Conservation (phyloP, 1,140 invertebrate genomes). For the Drosophila kikkawai region DNA sequence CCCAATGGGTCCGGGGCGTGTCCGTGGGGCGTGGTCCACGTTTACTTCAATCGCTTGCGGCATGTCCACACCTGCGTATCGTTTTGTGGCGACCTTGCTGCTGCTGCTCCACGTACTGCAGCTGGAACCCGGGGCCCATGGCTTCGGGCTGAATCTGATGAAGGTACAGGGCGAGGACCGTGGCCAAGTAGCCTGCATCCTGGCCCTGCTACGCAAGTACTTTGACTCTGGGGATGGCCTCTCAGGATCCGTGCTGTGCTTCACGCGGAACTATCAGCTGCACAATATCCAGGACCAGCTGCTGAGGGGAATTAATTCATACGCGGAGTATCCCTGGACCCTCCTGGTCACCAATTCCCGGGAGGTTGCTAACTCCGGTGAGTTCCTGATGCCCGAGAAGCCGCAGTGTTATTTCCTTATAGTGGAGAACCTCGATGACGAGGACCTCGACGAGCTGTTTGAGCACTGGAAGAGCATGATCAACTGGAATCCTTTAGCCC, state of each 20-base stretch:
- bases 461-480: slow-evolving; percentile 67
- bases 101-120: slow-evolving; percentile 27
- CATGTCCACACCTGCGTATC: slow-evolving; percentile 52
- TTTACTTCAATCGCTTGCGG: slow-evolving; percentile 50
- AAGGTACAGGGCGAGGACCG: slow-evolving; percentile 53
- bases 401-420: slow-evolving; percentile 78
- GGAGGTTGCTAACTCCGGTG: not conserved
- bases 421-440: slow-evolving; percentile 70
- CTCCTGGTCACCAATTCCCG: slow-evolving; percentile 47
- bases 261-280: slow-evolving; percentile 55
- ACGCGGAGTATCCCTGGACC: slow-evolving; percentile 52
- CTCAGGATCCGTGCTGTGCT: slow-evolving; percentile 65
- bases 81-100: slow-evolving; percentile 33
- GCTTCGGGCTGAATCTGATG: slow-evolving; percentile 77
- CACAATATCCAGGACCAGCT: slow-evolving; percentile 53
- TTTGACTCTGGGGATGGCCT: slow-evolving; percentile 67
- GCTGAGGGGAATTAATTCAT: slow-evolving; percentile 43
- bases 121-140: not conserved
- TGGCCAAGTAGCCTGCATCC: slow-evolving; percentile 52
- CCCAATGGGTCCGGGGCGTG: slow-evolving; percentile 19
- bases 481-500: slow-evolving; percentile 81
- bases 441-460: slow-evolving; percentile 67
- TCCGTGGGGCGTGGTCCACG: slow-evolving; percentile 51
- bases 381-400: slow-evolving; percentile 60
- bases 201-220: slow-evolving; percentile 72